Evolutionary conservation across 2,888 invertebrate genomes (phyloP).

Genomic region (Iphiclides podalirius): DNA sequence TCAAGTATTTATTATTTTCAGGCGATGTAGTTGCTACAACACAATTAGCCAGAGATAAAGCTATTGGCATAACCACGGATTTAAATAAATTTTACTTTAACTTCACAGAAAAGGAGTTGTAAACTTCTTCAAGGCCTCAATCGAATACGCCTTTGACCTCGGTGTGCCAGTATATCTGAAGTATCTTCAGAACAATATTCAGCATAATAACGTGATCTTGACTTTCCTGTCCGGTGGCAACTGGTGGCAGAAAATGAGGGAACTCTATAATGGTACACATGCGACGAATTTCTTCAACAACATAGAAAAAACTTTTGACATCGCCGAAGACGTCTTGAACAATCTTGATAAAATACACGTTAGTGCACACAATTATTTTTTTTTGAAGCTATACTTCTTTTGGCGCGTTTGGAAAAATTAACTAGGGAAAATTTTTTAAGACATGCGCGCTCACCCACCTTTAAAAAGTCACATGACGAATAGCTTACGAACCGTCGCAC

Average conservation of each 20-base stretch:
- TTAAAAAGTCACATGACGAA: too few relatives aligned
- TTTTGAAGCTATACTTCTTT: too few relatives aligned
- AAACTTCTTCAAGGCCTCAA: constrained; percentile 43
- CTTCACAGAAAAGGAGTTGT: constrained; percentile 54
- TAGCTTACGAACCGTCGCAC: too few relatives aligned
- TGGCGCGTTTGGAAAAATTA: too few relatives aligned
- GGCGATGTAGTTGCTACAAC: too few relatives aligned
- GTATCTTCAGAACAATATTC: constrained; percentile 59
- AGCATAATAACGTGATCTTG: constrained; percentile 53
- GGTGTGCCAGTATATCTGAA: constrained; percentile 58
- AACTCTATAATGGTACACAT: constrained; percentile 52
- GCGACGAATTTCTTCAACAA: constrained; percentile 50
- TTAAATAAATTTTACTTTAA: too few relatives aligned
- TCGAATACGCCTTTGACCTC: constrained; percentile 59
- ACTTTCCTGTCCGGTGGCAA: constrained; percentile 58
- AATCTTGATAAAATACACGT: constrained; percentile 69
- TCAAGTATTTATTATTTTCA: too few relatives aligned
- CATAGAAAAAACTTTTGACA: constrained; percentile 56
- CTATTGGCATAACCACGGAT: too few relatives aligned
- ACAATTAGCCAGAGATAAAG: too few relatives aligned
- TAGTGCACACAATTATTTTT: constrained; percentile 35
- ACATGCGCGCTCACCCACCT: too few relatives aligned
- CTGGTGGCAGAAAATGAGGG: constrained; percentile 61
- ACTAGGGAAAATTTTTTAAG: too few relatives aligned
- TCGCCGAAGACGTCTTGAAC: constrained; percentile 54